phyloP scores from a whole-genome alignment of 2,113 vertebrate species.

The Tauraco erythrolophus region DNA sequence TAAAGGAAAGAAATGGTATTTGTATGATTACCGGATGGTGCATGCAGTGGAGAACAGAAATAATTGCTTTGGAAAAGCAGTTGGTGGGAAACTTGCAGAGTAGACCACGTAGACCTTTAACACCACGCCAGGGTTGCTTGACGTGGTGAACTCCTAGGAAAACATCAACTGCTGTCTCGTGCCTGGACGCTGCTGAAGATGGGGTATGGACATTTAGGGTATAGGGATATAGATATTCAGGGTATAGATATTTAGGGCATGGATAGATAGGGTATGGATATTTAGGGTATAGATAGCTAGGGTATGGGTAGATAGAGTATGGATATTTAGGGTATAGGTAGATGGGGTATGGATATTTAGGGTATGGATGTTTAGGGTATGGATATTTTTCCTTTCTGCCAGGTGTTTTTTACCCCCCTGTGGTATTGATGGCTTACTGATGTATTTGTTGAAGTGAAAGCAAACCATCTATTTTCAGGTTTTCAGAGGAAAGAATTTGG shows the following conservation, averaged over 20 bases:
- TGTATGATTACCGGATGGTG: accelerated
- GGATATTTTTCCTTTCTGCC: not conserved
- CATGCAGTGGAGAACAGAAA: not conserved
- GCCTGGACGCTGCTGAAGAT: not conserved
- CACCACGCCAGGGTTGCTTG: accelerated
- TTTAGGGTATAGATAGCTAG: not conserved
- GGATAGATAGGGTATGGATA: not conserved
- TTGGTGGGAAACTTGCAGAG: not conserved
- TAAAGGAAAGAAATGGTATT: not conserved
- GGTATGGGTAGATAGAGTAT: no score
- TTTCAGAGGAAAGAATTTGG: not conserved
- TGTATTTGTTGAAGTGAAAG: not conserved
- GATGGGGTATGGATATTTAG: not conserved
- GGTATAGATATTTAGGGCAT: not conserved
- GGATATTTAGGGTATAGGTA: not conserved
- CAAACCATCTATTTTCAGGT: not conserved
- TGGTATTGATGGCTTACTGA: accelerated
- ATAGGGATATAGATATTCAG: not conserved
- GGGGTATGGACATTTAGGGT: no score
- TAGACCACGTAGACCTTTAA: accelerated
- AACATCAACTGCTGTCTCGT: accelerated
- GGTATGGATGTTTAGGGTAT: not conserved
- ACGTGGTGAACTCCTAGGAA: not conserved
- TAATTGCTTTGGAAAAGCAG: not conserved
- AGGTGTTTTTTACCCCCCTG: accelerated